Base-by-base conservation (phyloP, 2,888 invertebrate species). In the Aphodius sticticus region DNA sequence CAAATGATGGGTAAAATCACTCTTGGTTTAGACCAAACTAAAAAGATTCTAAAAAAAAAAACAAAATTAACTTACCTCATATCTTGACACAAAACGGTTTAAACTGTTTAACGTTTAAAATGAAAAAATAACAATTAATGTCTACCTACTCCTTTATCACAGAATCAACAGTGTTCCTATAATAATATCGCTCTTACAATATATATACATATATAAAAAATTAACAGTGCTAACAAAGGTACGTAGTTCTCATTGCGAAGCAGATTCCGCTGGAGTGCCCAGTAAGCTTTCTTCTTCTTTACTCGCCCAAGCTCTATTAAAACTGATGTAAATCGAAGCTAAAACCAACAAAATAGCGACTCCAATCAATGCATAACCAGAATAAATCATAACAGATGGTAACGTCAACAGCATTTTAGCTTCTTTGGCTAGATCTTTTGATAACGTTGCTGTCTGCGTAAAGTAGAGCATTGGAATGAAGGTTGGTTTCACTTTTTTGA, bases 391-490 rank as follows among this genome's bases (percentile, higher is more conserved):
- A 81, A 92, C 88, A 77, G 89, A 86, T 0, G 92, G 90, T 76
- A 93, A 83, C 7, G 90, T 87, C n/a, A 93, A 86, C 0, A 94
- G 88, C 5, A 91, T 84, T 79, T 91, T 91, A 0, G 93, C 91
- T 86, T 91, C 83, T 0, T 84, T 84, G 0, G 94, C 93, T 84
- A 94, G 91, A 36, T 92, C 89, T 5, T 91, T 88, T 70, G 92
- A 92, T 7, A 93, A 87, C 75, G 88, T 86, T 74, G 94, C 93
- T 82, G 91, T 91, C 88, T 96, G 95, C 0, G 91, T 90, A 89
- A 96, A 96, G 95, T 95, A 95, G 86, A 96, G 90, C 90, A 94
- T 92, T 2, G 96, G 96, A 87, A 95, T 91, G 86, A 92, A 90
- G 70, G 92, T 91, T 79, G 92, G 89, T 15, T 90, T 90, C 12